Evolutionary conservation across 2,797 vertebrate genomes (phyloP).

Genomic region (Dermochelys coriacea): DNA sequence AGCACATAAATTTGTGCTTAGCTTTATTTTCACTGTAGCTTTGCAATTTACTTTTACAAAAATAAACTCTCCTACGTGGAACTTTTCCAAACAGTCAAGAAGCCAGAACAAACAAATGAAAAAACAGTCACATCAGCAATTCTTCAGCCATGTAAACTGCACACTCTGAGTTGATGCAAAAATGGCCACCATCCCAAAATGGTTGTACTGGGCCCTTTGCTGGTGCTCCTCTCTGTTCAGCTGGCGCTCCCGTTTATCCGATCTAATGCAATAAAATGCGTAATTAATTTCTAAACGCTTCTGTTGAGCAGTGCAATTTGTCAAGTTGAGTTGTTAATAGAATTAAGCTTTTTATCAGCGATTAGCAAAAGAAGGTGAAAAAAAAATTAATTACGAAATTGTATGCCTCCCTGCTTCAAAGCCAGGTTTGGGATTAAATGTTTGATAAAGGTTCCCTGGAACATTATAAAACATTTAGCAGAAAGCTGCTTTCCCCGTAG

Average conservation of each 20-base stretch:
- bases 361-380: constrained; percentile 89
- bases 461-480: constrained; percentile 83
- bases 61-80: constrained; percentile 70
- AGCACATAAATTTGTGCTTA: constrained; percentile 69
- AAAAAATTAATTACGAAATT: constrained; percentile 88
- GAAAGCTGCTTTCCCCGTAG: constrained; percentile 69
- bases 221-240: constrained; percentile 67
- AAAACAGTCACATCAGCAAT: constrained; percentile 58
- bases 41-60: constrained; percentile 75
- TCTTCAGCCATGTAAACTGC: constrained; percentile 39
- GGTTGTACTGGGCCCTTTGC: background rate
- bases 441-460: constrained; percentile 85
- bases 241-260: constrained; percentile 81
- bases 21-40: constrained; percentile 72
- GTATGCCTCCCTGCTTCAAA: constrained; percentile 88
- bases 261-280: constrained; percentile 88
- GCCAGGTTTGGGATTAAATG: constrained; percentile 88
- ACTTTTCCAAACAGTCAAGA: constrained; percentile 72
- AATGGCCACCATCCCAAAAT: constrained; percentile 42
- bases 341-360: constrained; percentile 91
- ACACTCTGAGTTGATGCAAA: background rate
- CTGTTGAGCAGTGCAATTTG: constrained; percentile 87
- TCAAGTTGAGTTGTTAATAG: constrained; percentile 89
- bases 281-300: constrained; percentile 90
- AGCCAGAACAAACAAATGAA: constrained; percentile 67